Conservation (phyloP, 1,140 invertebrate species). For the Saccostrea glomerata region DNA sequence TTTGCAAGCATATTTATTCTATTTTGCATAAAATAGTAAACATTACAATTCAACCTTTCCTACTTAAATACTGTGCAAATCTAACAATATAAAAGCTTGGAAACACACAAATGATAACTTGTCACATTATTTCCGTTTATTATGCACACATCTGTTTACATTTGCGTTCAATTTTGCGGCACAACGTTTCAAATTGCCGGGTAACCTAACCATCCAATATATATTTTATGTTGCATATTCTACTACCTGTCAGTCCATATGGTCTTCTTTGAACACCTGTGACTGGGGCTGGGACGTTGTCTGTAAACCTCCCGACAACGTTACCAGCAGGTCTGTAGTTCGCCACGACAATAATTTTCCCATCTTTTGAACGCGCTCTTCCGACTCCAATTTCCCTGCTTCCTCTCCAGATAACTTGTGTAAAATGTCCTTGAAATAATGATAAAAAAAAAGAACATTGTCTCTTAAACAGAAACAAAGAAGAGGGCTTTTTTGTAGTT, state of each 20-base stretch:
- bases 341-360: conserved; percentile 87
- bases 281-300: conserved; percentile 54
- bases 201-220: background rate
- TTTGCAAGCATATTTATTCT: background rate
- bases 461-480: background rate
- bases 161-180: background rate
- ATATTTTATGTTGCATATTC: background rate
- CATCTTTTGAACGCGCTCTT: conserved; percentile 82
- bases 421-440: conserved; percentile 69
- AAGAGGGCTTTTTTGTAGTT: background rate
- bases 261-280: background rate
- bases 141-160: conserved; percentile 10
- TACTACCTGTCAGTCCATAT: background rate
- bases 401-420: conserved; percentile 83
- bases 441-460: background rate
- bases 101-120: background rate
- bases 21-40: background rate
- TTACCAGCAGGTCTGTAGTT: conserved; percentile 94
- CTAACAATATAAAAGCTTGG: no score
- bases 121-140: background rate
- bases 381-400: conserved; percentile 87
- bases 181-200: background rate
- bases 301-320: conserved; percentile 85
- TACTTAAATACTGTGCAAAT: no score
- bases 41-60: no score